Conservation (phyloP, 2,113 vertebrate species). For the Chaetops frenatus region DNA sequence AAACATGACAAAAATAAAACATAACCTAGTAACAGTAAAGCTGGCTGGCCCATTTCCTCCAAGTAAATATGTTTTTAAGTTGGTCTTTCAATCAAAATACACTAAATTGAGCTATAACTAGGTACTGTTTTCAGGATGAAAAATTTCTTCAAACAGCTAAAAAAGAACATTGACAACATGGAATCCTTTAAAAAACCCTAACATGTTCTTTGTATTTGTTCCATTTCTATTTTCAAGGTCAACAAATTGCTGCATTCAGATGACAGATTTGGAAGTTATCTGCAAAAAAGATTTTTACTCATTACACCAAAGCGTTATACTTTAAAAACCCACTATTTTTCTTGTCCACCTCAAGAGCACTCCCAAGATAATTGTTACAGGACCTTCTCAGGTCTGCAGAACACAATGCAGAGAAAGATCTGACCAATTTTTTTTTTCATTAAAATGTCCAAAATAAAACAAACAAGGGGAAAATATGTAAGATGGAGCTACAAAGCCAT, state of each 20-base stretch:
- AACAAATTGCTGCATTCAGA: not conserved
- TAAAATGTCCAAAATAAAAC: not conserved
- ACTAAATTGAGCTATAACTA: not conserved
- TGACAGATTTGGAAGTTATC: not conserved
- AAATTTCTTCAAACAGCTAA: not conserved
- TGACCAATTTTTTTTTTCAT: not conserved
- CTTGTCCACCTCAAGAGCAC: not conserved
- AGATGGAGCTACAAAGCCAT: not conserved
- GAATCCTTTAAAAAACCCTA: not conserved
- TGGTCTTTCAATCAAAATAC: not conserved
- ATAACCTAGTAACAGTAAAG: not conserved
- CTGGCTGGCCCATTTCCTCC: not conserved
- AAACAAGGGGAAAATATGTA: not conserved
- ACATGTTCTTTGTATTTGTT: not conserved
- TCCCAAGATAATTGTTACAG: not conserved
- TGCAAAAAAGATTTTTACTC: not conserved
- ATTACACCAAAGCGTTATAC: not conserved
- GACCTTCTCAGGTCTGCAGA: not conserved
- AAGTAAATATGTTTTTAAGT: not conserved
- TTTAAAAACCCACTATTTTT: rapidly evolving
- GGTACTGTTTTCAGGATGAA: not conserved
- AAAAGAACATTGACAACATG: not conserved
- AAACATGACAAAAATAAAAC: not conserved
- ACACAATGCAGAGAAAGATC: not conserved
- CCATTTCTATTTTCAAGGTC: not conserved